phyloP scores from a whole-genome alignment of 2,113 vertebrate species.

The Piprites chloris region DNA sequence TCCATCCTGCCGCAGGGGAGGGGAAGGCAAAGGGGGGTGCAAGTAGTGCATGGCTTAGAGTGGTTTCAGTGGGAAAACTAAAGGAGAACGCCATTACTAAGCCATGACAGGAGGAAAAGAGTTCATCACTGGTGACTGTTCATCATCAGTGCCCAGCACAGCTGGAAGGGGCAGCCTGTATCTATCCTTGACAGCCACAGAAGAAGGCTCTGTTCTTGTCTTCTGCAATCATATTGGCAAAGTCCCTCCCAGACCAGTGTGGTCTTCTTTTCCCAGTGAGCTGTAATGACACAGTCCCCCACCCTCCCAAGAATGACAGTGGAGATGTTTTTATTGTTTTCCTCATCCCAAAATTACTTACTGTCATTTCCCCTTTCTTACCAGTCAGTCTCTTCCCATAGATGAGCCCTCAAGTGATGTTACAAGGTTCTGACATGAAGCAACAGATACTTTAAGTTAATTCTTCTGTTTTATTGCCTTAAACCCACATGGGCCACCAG shows the following conservation, averaged over 20 bases:
- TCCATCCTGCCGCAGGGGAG: neutral
- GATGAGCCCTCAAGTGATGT: neutral
- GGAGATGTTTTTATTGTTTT: neutral
- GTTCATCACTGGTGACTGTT: too few relatives aligned
- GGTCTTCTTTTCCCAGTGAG: neutral
- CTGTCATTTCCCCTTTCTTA: neutral
- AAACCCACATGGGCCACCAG: neutral
- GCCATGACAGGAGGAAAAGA: neutral
- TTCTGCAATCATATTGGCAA: neutral
- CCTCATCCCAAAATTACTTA: neutral
- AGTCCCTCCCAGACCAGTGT: neutral
- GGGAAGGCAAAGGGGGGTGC: neutral
- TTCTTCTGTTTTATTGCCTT: neutral
- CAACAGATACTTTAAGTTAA: neutral
- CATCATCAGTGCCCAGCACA: too few relatives aligned
- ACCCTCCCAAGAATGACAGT: neutral
- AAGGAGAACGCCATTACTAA: neutral
- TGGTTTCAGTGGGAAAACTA: neutral
- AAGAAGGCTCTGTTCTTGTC: neutral
- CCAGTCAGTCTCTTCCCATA: neutral
- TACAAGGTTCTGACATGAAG: neutral
- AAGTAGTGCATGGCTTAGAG: neutral
- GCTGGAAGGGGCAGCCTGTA: neutral
- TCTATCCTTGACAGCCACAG: neutral
- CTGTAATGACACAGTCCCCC: neutral